Percentiles rank a stretch among this genome's conserved stretches.
Evolutionary conservation across 23 tunicate genomes (phyloP).

Genomic region (Halocynthia roretzi): DNA sequence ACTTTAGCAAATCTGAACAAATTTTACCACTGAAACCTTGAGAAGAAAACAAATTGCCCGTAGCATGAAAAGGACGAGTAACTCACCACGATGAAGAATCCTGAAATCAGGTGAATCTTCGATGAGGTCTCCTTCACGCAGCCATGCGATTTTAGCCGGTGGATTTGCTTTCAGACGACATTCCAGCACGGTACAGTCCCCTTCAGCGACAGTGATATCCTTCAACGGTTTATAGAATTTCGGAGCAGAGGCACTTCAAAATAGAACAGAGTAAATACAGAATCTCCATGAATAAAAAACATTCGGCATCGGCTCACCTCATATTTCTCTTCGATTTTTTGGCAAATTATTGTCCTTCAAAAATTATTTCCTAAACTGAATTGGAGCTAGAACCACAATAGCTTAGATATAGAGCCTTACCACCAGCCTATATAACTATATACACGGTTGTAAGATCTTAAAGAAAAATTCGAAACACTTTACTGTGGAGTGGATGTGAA

Average conservation of each 20-base stretch:
- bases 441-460: no score
- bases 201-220: slow-evolving; percentile 60
- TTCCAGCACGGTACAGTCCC: slow-evolving; percentile 86
- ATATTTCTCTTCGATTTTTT: no score
- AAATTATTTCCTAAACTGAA: no score
- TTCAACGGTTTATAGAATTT: slow-evolving; percentile 63
- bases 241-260: slow-evolving; percentile 36
- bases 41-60: background rate
- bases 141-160: slow-evolving; percentile 51
- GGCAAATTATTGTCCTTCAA: no score
- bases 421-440: no score
- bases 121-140: slow-evolving; percentile 74
- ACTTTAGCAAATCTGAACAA: background rate
- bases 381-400: no score
- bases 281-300: no score
- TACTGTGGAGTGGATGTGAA: no score
- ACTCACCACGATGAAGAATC: slow-evolving; percentile 67
- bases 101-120: slow-evolving; percentile 80
- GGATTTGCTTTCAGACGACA: slow-evolving; percentile 81
- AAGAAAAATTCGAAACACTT: no score
- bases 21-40: background rate
- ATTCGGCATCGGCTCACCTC: no score
- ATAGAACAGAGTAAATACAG: background rate
- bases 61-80: background rate
- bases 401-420: no score